phyloP scores from a whole-genome alignment of 1,140 invertebrate genomes.

The Mycetomoellerius zeteki region DNA sequence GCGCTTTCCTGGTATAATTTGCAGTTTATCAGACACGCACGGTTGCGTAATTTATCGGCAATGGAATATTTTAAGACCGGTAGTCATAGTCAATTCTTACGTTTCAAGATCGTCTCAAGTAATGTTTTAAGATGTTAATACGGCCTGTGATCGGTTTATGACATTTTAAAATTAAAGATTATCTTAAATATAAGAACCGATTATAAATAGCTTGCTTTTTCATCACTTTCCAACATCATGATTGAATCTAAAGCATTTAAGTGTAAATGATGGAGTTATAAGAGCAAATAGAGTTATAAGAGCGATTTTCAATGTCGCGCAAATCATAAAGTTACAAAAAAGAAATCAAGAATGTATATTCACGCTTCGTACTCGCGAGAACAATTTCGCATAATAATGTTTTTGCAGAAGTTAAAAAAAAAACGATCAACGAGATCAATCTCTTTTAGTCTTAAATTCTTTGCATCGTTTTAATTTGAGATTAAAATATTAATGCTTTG shows the following conservation, averaged over 20 bases:
- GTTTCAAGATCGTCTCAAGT: no score
- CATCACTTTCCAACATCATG: neutral
- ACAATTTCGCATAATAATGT: neutral
- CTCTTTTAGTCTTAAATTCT: neutral
- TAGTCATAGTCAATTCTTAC: no score
- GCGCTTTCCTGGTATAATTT: neutral
- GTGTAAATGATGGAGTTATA: neutral
- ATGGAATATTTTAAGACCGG: neutral
- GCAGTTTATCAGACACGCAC: constrained; percentile 28
- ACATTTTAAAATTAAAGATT: no score
- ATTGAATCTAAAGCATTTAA: neutral
- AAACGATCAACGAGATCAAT: neutral
- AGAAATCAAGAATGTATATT: constrained; percentile 7
- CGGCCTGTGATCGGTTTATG: no score
- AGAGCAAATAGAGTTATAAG: no score
- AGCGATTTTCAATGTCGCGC: neutral
- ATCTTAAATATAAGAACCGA: no score
- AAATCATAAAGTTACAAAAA: neutral
- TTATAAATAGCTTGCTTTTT: neutral
- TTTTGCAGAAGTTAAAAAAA: neutral
- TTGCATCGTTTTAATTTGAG: constrained; percentile 1
- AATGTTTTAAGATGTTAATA: no score
- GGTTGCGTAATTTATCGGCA: constrained; percentile 8
- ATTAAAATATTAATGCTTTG: neutral
- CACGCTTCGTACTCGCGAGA: neutral